phyloP scores from a whole-genome alignment of 2,113 vertebrate species.

The Anolis sagrei region DNA sequence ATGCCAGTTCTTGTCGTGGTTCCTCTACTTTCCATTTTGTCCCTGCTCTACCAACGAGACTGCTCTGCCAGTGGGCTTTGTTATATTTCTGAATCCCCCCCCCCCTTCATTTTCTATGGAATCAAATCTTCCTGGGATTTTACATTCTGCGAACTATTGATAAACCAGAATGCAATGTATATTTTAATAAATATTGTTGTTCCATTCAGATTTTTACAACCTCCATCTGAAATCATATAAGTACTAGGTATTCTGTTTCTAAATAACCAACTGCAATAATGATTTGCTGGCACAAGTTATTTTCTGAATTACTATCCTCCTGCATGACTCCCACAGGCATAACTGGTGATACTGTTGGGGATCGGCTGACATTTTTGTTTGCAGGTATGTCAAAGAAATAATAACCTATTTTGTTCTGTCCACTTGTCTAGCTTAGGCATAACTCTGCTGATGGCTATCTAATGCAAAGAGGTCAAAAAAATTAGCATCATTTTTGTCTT shows the following conservation, averaged over 20 bases:
- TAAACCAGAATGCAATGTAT: background rate
- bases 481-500: constrained; percentile 24
- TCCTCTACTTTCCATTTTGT: background rate
- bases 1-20: too few species aligned
- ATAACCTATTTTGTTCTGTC: constrained; percentile 1
- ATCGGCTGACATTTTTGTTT: constrained; percentile 29
- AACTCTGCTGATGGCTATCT: background rate
- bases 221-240: constrained; percentile 10
- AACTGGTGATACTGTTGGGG: constrained; percentile 27
- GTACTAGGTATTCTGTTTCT: background rate
- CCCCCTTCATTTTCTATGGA: background rate
- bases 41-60: background rate
- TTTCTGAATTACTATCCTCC: background rate
- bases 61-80: background rate
- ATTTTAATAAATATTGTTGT: background rate
- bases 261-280: constrained; percentile 13
- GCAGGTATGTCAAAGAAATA: constrained; percentile 15
- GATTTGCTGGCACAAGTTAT: background rate
- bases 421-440: constrained; percentile 18
- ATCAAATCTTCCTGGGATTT: background rate
- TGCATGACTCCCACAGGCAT: background rate
- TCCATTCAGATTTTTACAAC: background rate
- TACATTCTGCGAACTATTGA: background rate
- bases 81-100: background rate
- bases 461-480: background rate